Evolutionary conservation across 2,888 invertebrate genomes (phyloP).

Genomic region (Chymomyza fuscimana): DNA sequence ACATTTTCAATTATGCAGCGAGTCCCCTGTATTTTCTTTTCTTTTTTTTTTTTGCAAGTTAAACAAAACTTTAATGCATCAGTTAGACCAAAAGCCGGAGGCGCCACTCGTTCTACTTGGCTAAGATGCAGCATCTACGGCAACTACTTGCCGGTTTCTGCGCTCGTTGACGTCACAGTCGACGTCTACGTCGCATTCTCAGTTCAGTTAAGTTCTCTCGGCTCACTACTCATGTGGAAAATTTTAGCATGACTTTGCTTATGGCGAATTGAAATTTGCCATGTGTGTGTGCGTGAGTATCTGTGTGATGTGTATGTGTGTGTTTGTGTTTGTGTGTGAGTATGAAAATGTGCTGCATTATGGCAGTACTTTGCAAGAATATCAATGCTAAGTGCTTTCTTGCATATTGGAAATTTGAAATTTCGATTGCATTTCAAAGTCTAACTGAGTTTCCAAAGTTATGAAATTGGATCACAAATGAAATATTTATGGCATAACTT

Average conservation of each 20-base stretch:
- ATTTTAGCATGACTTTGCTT: slow-evolving; percentile 54
- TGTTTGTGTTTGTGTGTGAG: slow-evolving; percentile 13
- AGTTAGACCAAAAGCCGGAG: slow-evolving; percentile 6
- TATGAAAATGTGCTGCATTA: slow-evolving; percentile 13
- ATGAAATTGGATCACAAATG: slow-evolving; percentile 70
- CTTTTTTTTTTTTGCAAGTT: not conserved
- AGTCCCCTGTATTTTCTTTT: not conserved
- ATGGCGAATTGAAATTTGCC: slow-evolving; percentile 52
- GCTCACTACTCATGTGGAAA: slow-evolving; percentile 42
- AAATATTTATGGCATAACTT: slow-evolving; percentile 66
- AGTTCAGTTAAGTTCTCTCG: not conserved
- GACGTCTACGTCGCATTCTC: not conserved
- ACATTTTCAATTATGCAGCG: slow-evolving; percentile 3
- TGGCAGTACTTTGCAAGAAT: slow-evolving; percentile 27
- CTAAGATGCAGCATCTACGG: slow-evolving; percentile 21
- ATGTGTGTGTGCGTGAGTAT: not conserved
- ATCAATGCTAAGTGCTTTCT: slow-evolving; percentile 42
- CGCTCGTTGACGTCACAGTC: slow-evolving; percentile 1
- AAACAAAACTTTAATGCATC: slow-evolving; percentile 29
- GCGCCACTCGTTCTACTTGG: slow-evolving; percentile 13
- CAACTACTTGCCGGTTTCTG: slow-evolving; percentile 12
- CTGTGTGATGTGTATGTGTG: slow-evolving; percentile 13
- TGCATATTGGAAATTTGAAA: slow-evolving; percentile 70
- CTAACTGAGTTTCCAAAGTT: slow-evolving; percentile 57
- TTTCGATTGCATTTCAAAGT: slow-evolving; percentile 71